Percentiles rank a stretch among this genome's conserved stretches.
phyloP scores from a whole-genome alignment of 2,888 invertebrate species.

The Chymomyza procnemis region DNA sequence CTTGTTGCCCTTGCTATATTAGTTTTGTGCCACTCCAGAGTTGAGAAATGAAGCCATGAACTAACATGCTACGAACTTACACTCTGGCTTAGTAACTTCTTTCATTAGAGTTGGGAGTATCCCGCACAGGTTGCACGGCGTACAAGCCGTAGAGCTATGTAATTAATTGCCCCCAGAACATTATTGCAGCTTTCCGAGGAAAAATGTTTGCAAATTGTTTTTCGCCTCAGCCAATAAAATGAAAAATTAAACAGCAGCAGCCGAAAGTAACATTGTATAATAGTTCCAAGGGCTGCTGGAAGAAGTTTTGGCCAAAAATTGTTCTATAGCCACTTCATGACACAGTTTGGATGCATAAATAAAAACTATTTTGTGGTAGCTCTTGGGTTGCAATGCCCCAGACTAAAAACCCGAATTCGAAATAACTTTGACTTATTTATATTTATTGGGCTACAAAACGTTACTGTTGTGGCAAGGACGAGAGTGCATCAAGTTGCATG shows the following conservation, averaged over 20 bases:
- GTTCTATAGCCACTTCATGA: not conserved
- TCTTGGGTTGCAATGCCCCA: not conserved
- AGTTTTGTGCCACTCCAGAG: not conserved
- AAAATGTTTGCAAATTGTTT: not conserved
- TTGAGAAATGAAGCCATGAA: not conserved
- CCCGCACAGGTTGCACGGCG: not conserved
- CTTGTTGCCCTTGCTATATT: slow-evolving; percentile 19
- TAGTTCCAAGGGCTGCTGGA: not conserved
- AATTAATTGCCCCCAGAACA: not conserved
- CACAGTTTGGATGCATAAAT: not conserved
- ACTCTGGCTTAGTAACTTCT: not conserved
- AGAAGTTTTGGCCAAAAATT: not conserved
- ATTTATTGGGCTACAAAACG: not conserved
- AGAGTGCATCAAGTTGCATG: not conserved
- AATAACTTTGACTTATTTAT: not conserved
- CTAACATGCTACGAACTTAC: not conserved
- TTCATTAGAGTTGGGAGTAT: not conserved
- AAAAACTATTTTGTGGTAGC: not conserved
- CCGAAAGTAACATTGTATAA: not conserved
- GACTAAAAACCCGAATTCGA: no score
- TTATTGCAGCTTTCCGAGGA: not conserved
- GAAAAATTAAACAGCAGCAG: not conserved
- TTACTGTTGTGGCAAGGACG: not conserved
- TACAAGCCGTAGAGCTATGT: not conserved
- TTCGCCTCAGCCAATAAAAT: not conserved